These are phyloP conservation scores for Periphyllus acericola DNA, from an alignment of 2,888 invertebrate genomes.

Conservation along the genomic window DNA sequence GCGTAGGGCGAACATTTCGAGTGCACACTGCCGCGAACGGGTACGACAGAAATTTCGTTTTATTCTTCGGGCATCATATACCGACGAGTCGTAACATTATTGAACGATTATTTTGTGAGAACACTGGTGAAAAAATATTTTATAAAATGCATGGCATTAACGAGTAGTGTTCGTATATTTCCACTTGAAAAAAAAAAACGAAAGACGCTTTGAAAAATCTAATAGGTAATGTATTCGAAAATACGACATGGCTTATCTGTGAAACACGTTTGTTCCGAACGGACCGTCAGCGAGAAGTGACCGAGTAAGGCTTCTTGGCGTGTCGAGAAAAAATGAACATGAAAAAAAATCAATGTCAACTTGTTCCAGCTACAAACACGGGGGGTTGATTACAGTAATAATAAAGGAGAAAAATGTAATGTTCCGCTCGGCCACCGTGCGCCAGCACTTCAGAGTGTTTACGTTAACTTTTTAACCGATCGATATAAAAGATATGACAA, in stretches of 20 bases:
- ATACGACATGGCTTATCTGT: background rate
- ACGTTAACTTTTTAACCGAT: background rate
- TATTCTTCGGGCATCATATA: too few relatives aligned
- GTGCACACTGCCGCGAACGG: too few relatives aligned
- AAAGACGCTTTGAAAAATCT: background rate
- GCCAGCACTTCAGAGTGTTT: background rate
- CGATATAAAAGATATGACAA: background rate
- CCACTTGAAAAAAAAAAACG: background rate
- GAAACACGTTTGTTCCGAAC: background rate
- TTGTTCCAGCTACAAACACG: background rate
- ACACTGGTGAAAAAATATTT: too few relatives aligned
- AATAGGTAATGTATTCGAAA: background rate
- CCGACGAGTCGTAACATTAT: too few relatives aligned
- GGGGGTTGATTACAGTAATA: background rate
- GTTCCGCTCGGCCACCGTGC: background rate
- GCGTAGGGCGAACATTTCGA: too few relatives aligned
- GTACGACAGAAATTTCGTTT: too few relatives aligned
- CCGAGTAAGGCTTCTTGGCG: background rate
- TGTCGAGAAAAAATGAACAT: background rate
- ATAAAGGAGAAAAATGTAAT: background rate
- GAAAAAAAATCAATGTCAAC: background rate
- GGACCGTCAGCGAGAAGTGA: background rate
- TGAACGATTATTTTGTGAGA: too few relatives aligned
- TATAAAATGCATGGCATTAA: too few relatives aligned
- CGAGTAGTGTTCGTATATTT: too few relatives aligned